Conservation (phyloP, 2,797 vertebrate species). For the Trachops cirrhosus region DNA sequence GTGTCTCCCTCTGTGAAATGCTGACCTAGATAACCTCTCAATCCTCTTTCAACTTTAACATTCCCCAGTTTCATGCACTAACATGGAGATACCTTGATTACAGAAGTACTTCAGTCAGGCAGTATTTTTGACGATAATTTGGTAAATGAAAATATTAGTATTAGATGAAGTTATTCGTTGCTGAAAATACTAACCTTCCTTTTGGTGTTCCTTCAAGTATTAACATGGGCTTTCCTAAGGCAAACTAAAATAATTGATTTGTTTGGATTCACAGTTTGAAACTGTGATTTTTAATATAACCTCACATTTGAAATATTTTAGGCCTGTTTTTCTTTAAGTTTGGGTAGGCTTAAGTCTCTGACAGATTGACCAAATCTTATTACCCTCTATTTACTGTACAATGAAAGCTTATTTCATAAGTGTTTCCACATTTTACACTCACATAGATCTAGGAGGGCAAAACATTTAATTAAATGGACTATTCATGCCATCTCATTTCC, state of each 20-base stretch:
- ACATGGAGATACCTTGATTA: background rate
- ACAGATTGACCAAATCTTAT: conserved; percentile 53
- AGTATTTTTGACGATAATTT: conserved; percentile 22
- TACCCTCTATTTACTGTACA: conserved; percentile 29
- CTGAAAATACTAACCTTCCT: background rate
- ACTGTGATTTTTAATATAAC: conserved; percentile 54
- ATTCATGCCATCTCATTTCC: conserved; percentile 52
- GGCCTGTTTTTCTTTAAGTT: conserved; percentile 51
- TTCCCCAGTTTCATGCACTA: background rate
- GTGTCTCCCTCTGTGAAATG: background rate
- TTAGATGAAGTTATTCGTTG: background rate
- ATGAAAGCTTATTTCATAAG: conserved; percentile 40
- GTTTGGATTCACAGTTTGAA: conserved; percentile 59
- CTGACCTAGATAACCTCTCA: background rate
- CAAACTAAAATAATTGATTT: conserved; percentile 4
- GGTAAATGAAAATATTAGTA: background rate
- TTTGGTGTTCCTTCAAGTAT: conserved; percentile 11
- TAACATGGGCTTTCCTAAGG: background rate
- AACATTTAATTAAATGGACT: conserved; percentile 57
- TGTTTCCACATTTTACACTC: conserved; percentile 52
- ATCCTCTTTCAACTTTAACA: background rate
- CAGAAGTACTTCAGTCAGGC: background rate
- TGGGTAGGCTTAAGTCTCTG: background rate
- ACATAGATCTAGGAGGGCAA: conserved; percentile 35
- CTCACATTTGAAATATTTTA: conserved; percentile 56